These are phyloP conservation scores for Coenobita brevimanus DNA, from an alignment of 1,140 invertebrate species.

Conservation along the genomic window DNA sequence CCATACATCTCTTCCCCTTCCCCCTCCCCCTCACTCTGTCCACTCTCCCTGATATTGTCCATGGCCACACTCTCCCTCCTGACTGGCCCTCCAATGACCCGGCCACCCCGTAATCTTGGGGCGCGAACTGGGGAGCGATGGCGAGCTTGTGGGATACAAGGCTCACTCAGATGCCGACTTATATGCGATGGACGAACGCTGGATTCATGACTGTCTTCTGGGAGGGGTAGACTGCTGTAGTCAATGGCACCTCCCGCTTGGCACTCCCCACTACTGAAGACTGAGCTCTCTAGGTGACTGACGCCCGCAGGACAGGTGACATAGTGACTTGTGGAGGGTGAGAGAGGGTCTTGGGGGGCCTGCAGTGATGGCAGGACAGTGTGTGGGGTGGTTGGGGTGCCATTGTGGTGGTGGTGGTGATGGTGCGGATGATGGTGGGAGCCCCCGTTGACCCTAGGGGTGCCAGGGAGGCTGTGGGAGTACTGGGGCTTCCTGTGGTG, in stretches of 20 bases:
- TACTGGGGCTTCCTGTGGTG: conserved; percentile 15
- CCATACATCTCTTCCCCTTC: conserved; percentile 13
- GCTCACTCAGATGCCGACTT: conserved; percentile 57
- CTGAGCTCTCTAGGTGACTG: conserved; percentile 45
- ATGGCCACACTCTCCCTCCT: conserved; percentile 32
- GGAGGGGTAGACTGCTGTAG: conserved; percentile 54
- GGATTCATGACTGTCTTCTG: conserved; percentile 22
- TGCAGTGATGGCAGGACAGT: conserved; percentile 14
- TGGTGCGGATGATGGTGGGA: background rate
- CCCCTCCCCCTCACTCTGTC: conserved; percentile 55
- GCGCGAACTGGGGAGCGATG: background rate
- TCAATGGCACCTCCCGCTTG: conserved; percentile 44
- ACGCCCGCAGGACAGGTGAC: conserved; percentile 44
- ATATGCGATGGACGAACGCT: conserved; percentile 10
- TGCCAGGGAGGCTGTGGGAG: conserved; percentile 53
- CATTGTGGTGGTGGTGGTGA: too few species aligned
- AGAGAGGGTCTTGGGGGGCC: conserved; percentile 20
- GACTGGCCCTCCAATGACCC: background rate
- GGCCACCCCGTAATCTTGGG: conserved; percentile 15
- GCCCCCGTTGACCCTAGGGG: conserved; percentile 50
- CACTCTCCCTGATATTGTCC: conserved; percentile 58
- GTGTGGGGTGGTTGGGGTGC: background rate
- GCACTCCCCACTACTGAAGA: conserved; percentile 17
- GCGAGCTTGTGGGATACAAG: conserved; percentile 40
- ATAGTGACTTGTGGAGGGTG: conserved; percentile 33